Evolutionary conservation across 2,888 invertebrate species (phyloP).

Genomic region (Lycaena phlaeas): DNA sequence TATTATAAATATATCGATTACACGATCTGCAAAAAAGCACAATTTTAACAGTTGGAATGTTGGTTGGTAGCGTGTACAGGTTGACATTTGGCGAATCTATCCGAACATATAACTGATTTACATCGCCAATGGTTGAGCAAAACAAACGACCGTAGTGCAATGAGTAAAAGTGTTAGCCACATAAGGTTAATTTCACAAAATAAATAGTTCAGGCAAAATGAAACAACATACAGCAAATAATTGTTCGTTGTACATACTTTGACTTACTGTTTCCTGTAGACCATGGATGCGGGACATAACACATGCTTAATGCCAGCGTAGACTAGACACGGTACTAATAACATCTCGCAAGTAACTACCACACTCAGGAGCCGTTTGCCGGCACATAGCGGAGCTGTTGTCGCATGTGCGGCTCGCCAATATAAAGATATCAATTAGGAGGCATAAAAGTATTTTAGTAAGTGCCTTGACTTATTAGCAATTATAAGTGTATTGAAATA

Average conservation of each 20-base stretch:
- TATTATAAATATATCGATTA: constrained; percentile 1
- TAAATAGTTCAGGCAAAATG: constrained; percentile 52
- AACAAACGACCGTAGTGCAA: constrained; percentile 47
- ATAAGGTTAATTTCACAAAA: constrained; percentile 48
- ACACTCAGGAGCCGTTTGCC: constrained; percentile 16
- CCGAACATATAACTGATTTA: background rate
- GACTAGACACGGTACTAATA: constrained; percentile 43
- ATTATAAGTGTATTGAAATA: background rate
- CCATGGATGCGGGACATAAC: constrained; percentile 71
- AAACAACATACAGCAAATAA: constrained; percentile 43
- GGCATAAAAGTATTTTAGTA: background rate
- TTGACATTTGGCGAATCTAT: constrained; percentile 5
- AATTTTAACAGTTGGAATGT: constrained; percentile 1
- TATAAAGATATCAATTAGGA: background rate
- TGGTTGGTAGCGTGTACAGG: constrained; percentile 4
- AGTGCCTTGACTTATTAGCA: background rate
- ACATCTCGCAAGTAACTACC: background rate
- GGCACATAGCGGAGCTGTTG: background rate
- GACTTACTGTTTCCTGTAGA: constrained; percentile 86
- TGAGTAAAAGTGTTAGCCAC: constrained; percentile 59
- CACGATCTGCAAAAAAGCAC: constrained; percentile 10
- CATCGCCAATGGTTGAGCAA: constrained; percentile 32
- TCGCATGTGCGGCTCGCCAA: background rate
- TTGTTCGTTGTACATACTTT: constrained; percentile 59
- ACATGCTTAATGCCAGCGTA: constrained; percentile 65